phyloP scores from a whole-genome alignment of 2,888 invertebrate genomes.

The Watsonalla binaria region DNA sequence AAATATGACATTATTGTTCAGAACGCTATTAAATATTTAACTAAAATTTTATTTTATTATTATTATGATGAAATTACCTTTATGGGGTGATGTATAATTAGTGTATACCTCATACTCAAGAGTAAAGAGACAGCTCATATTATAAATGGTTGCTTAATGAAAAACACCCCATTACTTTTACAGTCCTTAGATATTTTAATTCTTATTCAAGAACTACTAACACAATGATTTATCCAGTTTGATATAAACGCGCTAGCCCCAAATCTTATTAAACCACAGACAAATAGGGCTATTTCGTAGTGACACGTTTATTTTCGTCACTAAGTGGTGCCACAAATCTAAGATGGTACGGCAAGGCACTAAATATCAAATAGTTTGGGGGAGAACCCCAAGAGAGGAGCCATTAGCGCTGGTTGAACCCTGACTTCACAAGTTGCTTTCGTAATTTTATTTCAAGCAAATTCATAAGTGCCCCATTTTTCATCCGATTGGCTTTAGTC shows the following conservation, averaged over 20 bases:
- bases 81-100: too few species aligned
- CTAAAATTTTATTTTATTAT: too few species aligned
- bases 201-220: not conserved
- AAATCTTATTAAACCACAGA: constrained; percentile 21
- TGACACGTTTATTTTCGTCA: constrained; percentile 40
- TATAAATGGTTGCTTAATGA: too few species aligned
- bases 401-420: constrained; percentile 67
- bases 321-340: constrained; percentile 66
- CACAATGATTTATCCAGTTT: not conserved
- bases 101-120: too few species aligned
- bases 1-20: too few species aligned
- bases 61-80: too few species aligned
- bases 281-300: constrained; percentile 35
- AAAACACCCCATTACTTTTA: too few species aligned
- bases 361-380: constrained; percentile 62
- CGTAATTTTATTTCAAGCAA: constrained; percentile 36
- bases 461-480: constrained; percentile 6
- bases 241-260: constrained; percentile 1
- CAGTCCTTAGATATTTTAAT: too few species aligned
- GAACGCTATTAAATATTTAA: too few species aligned
- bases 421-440: constrained; percentile 51
- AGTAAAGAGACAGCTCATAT: too few species aligned
- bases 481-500: not conserved
- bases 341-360: constrained; percentile 73
- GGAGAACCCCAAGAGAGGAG: constrained; percentile 38